Base-by-base conservation (phyloP, 1,140 invertebrate species). In the Drosophila prosaltans region DNA sequence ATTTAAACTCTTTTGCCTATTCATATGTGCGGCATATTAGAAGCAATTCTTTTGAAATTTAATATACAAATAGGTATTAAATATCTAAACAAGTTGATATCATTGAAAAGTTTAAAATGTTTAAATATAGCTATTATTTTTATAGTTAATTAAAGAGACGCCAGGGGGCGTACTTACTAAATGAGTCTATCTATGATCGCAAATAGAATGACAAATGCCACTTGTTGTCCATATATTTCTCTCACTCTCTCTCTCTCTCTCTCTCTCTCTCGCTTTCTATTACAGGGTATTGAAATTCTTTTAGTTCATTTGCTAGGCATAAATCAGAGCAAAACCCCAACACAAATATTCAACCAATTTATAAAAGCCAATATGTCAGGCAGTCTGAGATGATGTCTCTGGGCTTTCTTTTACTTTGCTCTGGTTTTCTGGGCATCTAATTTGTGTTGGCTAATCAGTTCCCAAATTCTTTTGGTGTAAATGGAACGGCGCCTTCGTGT, bases 381-480 rank as follows among this genome's bases (percentile, higher is more conserved):
- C 2, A 24, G 45, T 9, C 45, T 26, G 21, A 26, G 45, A 51
- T 51, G 45, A 51, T 26, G 45, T 24, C 28, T 16, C 2, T 30
- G 28, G 28, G 28, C 28, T 30, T 4, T 51, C 3, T 24, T 26
- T 24, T 3, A 26, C 24, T 51, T 7, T 40, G 10, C 8, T 40
- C 39, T 40, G 39, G 9, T 48, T 2, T 26, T 8, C 21, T 51
- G 66, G 69, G 54, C 83, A 43, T 79, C 82, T 86, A 86, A 86
- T 86, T 86, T 86, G 82, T 86, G 45, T 51, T 88, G 75, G 83
- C 82, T 85, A 86, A 85, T 86, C 82, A 85, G 82, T 32, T 76
- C 32, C 58, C 65, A 57, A 62, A 70, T 55, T 51, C 45, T 51
- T 51, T 51, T 62, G 65, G 58, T 84, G 74, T 70, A 84, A 84